Evolutionary conservation across 1,140 invertebrate species (phyloP).

Genomic region (Tetragnatha versicolor): DNA sequence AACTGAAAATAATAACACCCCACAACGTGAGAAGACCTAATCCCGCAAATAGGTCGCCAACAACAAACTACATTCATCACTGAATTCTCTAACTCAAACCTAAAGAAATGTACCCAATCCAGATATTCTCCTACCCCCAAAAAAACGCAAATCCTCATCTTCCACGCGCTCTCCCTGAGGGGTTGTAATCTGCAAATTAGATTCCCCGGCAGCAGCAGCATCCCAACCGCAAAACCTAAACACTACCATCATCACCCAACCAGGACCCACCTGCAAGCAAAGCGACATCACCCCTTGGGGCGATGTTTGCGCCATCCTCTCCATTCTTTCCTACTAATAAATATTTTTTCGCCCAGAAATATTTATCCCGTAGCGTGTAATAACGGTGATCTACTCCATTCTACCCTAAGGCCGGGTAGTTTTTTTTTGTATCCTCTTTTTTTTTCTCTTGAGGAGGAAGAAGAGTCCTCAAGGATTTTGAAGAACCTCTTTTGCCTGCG

Average conservation of each 20-base stretch:
- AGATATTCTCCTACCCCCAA: no score
- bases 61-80: no score
- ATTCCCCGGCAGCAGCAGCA: neutral
- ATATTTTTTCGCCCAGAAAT: constrained; percentile 22
- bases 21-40: no score
- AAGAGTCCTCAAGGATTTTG: no score
- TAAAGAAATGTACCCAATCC: no score
- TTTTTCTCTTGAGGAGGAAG: neutral
- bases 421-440: neutral
- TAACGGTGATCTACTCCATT: constrained; percentile 26
- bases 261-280: constrained; percentile 10
- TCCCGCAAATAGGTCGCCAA: no score
- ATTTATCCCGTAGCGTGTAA: constrained; percentile 6
- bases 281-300: neutral
- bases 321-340: constrained; percentile 21
- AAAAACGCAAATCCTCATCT: no score
- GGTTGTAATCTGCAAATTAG: neutral
- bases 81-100: no score
- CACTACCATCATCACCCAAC: no score
- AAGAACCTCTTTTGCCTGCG: neutral
- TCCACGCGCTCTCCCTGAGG: no score
- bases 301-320: neutral
- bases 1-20: no score
- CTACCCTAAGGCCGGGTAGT: neutral
- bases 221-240: neutral